Evolutionary conservation across 2,113 vertebrate genomes (phyloP).

Genomic region (Bostrychus sinensis): DNA sequence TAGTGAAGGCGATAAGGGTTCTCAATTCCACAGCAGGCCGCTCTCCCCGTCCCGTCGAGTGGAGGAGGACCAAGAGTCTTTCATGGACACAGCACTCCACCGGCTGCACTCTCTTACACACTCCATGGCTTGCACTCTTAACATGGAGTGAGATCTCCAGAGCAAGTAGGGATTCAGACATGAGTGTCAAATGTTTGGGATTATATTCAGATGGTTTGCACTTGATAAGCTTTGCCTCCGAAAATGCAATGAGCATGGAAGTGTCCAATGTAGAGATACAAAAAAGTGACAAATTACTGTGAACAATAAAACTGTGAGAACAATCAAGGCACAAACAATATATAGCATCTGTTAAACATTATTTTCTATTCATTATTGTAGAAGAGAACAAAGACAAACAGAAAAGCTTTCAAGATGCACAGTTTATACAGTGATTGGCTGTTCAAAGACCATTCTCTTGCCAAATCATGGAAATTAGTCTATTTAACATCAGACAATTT

Average conservation of each 20-base stretch:
- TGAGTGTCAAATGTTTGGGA: slow-evolving; percentile 68
- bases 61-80: slow-evolving; percentile 64
- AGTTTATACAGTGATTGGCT: no score
- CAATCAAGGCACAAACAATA: no score
- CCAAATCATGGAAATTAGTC: no score
- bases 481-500: no score
- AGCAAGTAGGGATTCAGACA: slow-evolving; percentile 60
- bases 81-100: slow-evolving; percentile 74
- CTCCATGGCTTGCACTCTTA: slow-evolving; percentile 67
- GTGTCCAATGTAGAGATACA: not conserved
- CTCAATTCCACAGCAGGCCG: slow-evolving; percentile 69
- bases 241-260: slow-evolving; percentile 20
- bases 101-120: slow-evolving; percentile 55
- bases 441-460: no score
- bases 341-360: no score
- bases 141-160: slow-evolving; percentile 62
- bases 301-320: not conserved
- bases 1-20: slow-evolving; percentile 70
- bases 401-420: no score
- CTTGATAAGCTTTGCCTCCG: slow-evolving; percentile 40
- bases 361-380: no score
- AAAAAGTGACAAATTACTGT: slow-evolving; percentile 10
- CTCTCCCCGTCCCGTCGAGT: slow-evolving; percentile 59
- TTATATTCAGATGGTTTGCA: slow-evolving; percentile 61
- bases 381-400: no score